These are phyloP conservation scores for Pseudocheirus occidentalis DNA, from an alignment of 2,797 vertebrate species.

Conservation along the genomic window DNA sequence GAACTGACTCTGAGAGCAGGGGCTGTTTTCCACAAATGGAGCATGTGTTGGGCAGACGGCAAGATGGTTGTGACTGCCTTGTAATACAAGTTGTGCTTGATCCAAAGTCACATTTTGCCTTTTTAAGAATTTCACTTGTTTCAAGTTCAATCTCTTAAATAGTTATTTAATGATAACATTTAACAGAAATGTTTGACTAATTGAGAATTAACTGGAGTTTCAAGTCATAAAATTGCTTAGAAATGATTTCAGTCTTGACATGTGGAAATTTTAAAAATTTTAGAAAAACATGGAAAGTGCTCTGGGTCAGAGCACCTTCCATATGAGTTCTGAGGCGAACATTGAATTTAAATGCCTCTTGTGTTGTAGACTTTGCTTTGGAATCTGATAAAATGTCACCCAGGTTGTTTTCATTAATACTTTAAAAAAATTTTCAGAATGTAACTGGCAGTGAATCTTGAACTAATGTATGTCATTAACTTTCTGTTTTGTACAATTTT, in stretches of 20 bases:
- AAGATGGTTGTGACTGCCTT: background rate
- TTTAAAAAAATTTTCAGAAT: background rate
- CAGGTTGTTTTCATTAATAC: background rate
- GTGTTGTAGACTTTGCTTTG: background rate
- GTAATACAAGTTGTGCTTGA: background rate
- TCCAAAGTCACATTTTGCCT: background rate
- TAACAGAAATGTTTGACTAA: conserved; percentile 35
- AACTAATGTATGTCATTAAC: background rate
- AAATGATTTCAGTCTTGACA: conserved; percentile 38
- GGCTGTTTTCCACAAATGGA: background rate
- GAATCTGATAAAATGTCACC: conserved; percentile 31
- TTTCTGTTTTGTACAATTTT: background rate
- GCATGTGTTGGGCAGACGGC: background rate
- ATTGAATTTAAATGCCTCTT: conserved; percentile 22
- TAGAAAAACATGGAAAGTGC: conserved; percentile 34
- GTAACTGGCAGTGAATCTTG: conserved; percentile 12
- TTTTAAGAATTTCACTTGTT: background rate
- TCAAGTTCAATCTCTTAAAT: conserved; percentile 41
- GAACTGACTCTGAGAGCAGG: background rate
- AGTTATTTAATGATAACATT: conserved; percentile 41
- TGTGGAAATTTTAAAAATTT: background rate
- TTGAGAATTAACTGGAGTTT: conserved; percentile 27
- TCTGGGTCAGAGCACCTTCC: background rate
- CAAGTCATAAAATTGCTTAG: conserved; percentile 46
- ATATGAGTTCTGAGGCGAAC: conserved; percentile 35